Percentiles rank a stretch among this genome's conserved stretches.
These are phyloP conservation scores for Typhlichthys eigenmanni DNA, from an alignment of 2,797 vertebrate genomes.

Conservation along the genomic window DNA sequence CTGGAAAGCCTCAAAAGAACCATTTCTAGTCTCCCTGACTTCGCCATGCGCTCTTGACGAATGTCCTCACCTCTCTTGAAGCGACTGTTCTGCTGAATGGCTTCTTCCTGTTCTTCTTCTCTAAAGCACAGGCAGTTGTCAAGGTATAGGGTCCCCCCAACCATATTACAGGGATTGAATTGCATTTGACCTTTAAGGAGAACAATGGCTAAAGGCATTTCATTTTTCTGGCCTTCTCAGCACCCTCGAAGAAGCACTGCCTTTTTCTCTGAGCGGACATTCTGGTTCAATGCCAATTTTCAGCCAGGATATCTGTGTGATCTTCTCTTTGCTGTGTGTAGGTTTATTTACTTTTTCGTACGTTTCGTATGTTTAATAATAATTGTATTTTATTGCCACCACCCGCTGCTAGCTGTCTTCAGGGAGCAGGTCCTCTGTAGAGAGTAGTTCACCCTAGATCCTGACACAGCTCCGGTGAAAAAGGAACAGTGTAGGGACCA, in stretches of 20 bases:
- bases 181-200: constrained; percentile 81
- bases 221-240: constrained; percentile 72
- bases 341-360: constrained; percentile 4
- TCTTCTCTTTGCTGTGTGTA: constrained; percentile 21
- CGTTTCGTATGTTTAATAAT: no score
- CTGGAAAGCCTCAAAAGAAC: constrained; percentile 16
- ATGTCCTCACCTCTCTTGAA: constrained; percentile 67
- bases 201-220: constrained; percentile 82
- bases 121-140: constrained; percentile 63
- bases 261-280: constrained; percentile 62
- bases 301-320: constrained; percentile 51
- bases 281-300: constrained; percentile 69
- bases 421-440: constrained; percentile 44
- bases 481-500: constrained; percentile 57
- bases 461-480: constrained; percentile 63
- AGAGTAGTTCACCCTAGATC: constrained; percentile 53
- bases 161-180: constrained; percentile 77
- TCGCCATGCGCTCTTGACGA: constrained; percentile 70
- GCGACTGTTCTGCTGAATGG: constrained; percentile 72
- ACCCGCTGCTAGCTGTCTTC: constrained; percentile 29
- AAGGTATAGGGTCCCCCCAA: constrained; percentile 48
- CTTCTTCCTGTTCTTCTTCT: constrained; percentile 73
- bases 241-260: constrained; percentile 58
- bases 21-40: constrained; percentile 38
- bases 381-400: constrained; percentile 27